Evolutionary conservation across 2,888 invertebrate species (phyloP).

Genomic region (Bembecia ichneumoniformis): DNA sequence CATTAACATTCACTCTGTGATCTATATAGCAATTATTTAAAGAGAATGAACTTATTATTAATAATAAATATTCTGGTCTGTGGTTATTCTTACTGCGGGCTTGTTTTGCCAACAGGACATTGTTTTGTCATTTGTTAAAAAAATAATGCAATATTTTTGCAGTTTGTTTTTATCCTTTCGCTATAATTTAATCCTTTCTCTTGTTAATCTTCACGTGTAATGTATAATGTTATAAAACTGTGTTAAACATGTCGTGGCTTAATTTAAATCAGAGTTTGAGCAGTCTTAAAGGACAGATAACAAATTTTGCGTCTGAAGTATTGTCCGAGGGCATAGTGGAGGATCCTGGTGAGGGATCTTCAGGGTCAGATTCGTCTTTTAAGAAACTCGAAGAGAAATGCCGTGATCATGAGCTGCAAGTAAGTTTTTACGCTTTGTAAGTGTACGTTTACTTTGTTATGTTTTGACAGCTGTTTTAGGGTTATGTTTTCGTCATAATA

Average conservation of each 20-base stretch:
- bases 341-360: constrained; percentile 28
- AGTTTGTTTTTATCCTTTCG: constrained; percentile 44
- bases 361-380: constrained; percentile 30
- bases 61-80: no score
- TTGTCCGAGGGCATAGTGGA: constrained; percentile 81
- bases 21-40: no score
- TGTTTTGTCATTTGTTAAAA: constrained; percentile 49
- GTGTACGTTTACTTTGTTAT: constrained; percentile 5
- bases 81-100: constrained; percentile 6
- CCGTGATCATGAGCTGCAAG: constrained; percentile 74
- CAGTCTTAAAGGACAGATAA: constrained; percentile 88
- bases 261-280: constrained; percentile 76
- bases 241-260: constrained; percentile 76
- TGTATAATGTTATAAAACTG: constrained; percentile 32
- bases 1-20: no score
- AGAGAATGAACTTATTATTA: no score
- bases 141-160: constrained; percentile 64
- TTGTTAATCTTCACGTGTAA: constrained; percentile 26
- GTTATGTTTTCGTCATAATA: constrained; percentile 53
- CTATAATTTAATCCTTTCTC: constrained; percentile 25
- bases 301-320: constrained; percentile 90
- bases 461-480: constrained; percentile 45
- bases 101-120: constrained; percentile 71
- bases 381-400: constrained; percentile 72
- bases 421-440: constrained; percentile 35